Conservation (phyloP, 2,888 invertebrate species). For the Acronicta psi region DNA sequence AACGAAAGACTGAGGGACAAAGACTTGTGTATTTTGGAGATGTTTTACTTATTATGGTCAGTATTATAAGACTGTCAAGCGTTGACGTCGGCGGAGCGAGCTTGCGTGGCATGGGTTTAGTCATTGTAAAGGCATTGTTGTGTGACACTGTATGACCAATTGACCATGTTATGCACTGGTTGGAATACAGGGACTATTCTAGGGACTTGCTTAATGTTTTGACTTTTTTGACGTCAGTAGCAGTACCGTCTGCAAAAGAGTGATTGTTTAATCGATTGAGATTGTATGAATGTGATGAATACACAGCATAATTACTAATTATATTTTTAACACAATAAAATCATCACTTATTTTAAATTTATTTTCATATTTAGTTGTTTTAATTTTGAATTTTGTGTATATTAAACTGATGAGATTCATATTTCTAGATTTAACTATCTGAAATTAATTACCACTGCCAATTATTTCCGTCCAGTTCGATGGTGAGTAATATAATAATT, state of each 20-base stretch:
- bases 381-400: background rate
- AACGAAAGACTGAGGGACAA: constrained; percentile 64
- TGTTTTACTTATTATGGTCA: constrained; percentile 44
- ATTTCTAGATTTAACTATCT: constrained; percentile 3
- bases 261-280: background rate
- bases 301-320: no score
- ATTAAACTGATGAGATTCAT: background rate
- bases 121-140: constrained; percentile 22
- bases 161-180: constrained; percentile 26
- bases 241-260: background rate
- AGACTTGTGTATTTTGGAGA: constrained; percentile 62
- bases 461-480: constrained; percentile 50
- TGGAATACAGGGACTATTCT: constrained; percentile 5
- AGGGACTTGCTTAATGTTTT: background rate
- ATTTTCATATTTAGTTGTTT: background rate
- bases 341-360: background rate
- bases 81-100: constrained; percentile 20
- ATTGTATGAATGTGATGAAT: background rate
- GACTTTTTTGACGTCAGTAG: no score
- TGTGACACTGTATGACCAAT: constrained; percentile 16
- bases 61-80: constrained; percentile 36
- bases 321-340: background rate
- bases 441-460: constrained; percentile 15
- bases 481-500: constrained; percentile 10
- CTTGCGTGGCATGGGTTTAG: constrained; percentile 18